Conservation (phyloP, 1,140 invertebrate genomes). For the Camponotus floridanus region DNA sequence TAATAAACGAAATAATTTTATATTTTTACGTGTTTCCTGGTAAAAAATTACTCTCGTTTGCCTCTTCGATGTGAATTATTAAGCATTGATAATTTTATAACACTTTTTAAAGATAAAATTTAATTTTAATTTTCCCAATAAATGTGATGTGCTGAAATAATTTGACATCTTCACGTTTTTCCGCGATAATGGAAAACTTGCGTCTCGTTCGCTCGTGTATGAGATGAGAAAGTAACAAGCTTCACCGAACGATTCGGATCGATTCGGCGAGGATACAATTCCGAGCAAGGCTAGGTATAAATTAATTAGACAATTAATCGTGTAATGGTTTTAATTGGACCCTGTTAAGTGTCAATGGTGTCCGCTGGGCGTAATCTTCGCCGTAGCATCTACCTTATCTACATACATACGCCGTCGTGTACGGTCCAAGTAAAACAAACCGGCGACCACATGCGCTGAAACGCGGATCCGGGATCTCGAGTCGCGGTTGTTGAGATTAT, state of each 20-base stretch:
- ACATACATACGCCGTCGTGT: constrained; percentile 33
- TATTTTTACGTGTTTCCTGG: too few species aligned
- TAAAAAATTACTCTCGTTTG: too few species aligned
- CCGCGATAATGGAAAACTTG: too few species aligned
- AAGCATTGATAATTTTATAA: background rate
- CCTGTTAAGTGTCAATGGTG: constrained; percentile 84
- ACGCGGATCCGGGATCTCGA: constrained; percentile 35
- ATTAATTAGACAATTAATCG: constrained; percentile 86
- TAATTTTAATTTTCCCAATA: background rate
- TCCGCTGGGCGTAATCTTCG: constrained; percentile 79
- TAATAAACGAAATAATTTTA: background rate
- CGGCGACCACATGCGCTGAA: constrained; percentile 4
- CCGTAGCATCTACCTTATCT: constrained; percentile 79
- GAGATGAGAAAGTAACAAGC: constrained; percentile 36
- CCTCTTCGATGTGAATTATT: background rate
- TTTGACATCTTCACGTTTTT: background rate
- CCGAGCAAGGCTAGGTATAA: constrained; percentile 78
- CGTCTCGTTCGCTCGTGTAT: constrained; percentile 1
- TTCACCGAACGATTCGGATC: constrained; percentile 14
- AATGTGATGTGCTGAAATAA: background rate
- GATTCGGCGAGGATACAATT: constrained; percentile 46
- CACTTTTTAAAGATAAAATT: background rate
- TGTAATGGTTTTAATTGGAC: constrained; percentile 85
- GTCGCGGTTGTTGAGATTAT: constrained; percentile 82
- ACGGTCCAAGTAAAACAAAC: constrained; percentile 55